Conservation (phyloP, 2,888 invertebrate species). For the Sesia bembeciformis region DNA sequence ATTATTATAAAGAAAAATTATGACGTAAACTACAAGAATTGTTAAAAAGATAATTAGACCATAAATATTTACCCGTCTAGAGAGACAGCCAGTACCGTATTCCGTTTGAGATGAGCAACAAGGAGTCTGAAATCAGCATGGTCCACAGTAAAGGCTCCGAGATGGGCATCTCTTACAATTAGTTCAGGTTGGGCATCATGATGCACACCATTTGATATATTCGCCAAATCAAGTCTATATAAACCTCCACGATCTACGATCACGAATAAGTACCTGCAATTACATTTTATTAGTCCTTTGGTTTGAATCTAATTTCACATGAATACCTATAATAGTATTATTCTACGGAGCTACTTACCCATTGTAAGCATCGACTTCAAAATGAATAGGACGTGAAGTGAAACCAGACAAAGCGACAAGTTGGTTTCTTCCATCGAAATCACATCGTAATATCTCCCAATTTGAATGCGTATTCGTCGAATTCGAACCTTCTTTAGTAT, state of each 20-base stretch:
- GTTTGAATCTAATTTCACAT: not conserved
- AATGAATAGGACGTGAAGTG: slow-evolving; percentile 80
- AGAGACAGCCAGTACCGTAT: slow-evolving; percentile 86
- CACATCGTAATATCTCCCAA: slow-evolving; percentile 86
- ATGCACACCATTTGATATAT: slow-evolving; percentile 82
- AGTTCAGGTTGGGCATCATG: slow-evolving; percentile 79
- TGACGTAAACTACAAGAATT: not conserved
- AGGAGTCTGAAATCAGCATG: slow-evolving; percentile 86
- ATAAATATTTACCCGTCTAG: slow-evolving; percentile 80
- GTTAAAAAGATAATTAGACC: slow-evolving; percentile 1
- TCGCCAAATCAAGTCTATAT: slow-evolving; percentile 84
- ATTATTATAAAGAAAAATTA: not conserved
- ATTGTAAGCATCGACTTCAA: slow-evolving; percentile 94
- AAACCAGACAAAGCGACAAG: slow-evolving; percentile 82
- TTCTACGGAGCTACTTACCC: slow-evolving; percentile 71
- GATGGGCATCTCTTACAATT: slow-evolving; percentile 77
- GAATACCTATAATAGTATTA: not conserved
- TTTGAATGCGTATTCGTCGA: slow-evolving; percentile 33
- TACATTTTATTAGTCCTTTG: not conserved
- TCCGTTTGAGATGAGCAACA: slow-evolving; percentile 81
- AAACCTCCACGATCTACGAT: slow-evolving; percentile 75
- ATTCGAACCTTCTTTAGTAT: slow-evolving; percentile 40
- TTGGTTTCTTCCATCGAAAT: slow-evolving; percentile 81
- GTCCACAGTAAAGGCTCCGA: slow-evolving; percentile 90
- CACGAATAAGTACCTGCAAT: slow-evolving; percentile 80